Evolutionary conservation across 2,113 vertebrate species (phyloP).

Genomic region (Oceanodroma tethys): DNA sequence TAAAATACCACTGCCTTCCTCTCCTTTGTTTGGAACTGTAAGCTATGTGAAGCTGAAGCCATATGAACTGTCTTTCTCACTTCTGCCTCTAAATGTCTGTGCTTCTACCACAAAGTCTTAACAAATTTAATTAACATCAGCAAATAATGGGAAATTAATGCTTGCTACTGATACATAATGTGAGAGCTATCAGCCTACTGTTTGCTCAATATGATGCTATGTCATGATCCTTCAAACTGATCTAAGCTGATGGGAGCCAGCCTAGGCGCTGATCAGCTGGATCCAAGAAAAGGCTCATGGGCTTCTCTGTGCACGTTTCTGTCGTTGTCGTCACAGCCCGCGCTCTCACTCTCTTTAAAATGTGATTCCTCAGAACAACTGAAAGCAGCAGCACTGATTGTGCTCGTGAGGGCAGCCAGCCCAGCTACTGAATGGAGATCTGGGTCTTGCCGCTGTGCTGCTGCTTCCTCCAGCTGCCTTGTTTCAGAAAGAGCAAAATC

Average conservation of each 20-base stretch:
- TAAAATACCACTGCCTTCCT: neutral
- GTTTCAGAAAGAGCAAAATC: neutral
- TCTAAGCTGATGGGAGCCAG: neutral
- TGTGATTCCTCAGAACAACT: neutral
- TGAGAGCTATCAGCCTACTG: neutral
- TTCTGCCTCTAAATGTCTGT: neutral
- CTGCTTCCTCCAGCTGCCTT: neutral
- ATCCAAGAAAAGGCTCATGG: rapidly evolving
- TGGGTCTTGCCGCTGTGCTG: neutral
- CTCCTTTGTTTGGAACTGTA: neutral
- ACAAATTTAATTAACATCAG: neutral
- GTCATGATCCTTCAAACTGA: neutral
- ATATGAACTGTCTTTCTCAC: neutral
- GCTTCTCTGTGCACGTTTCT: rapidly evolving
- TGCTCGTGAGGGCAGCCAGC: neutral
- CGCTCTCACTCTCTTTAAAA: neutral
- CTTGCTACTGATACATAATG: rapidly evolving
- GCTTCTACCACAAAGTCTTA: neutral
- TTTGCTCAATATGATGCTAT: neutral
- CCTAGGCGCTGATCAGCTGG: rapidly evolving
- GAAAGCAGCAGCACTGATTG: neutral
- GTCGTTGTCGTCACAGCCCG: rapidly evolving
- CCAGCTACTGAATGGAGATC: neutral
- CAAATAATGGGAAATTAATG: neutral
- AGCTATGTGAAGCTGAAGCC: neutral